Evolutionary conservation across 2,888 invertebrate species (phyloP), one percentile per base, ranked within the genome.

Genomic region (Diaperis boleti): DNA sequence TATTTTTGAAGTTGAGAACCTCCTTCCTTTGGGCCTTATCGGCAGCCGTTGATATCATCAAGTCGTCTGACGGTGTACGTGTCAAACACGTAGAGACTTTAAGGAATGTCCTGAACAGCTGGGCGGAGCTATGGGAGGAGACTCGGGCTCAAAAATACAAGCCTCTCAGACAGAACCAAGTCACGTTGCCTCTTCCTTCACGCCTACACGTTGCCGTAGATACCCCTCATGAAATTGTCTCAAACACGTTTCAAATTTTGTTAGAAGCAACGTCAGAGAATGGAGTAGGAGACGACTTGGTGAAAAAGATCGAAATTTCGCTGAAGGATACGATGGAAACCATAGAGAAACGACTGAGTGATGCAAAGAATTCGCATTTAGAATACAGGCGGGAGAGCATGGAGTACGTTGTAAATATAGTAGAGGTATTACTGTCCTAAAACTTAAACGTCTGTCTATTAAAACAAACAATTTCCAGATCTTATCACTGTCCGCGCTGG

Each of bases 401-500:
- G 67, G 88, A 87, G 72, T 80, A 81, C 22, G 81, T 87, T 26
- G 85, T 87, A 11, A 86, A 87, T 73, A 85, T 84, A 72, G 80
- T 88, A 63, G 90, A 90, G 85, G 90, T 89, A 54, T 33, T 10
- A 11, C 11, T 72, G 80, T 73, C 13, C 7, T 50, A 11, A n/a
- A n/a, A n/a, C n/a, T n/a, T n/a, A n/a, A n/a, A n/a, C n/a, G n/a
- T n/a, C n/a, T n/a, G n/a, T n/a, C n/a, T n/a, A n/a, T n/a, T n/a
- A n/a, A n/a, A n/a, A n/a, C n/a, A n/a, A n/a, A n/a, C n/a, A n/a
- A 59, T 63, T 79, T 82, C 26, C 82, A 88, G 88, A 85, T 87
- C 65, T 80, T 88, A 67, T 85, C 87, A 47, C 82, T 87, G 69
- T 78, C 84, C 17, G 83, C 85, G 14, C 83, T 86, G 62, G 76